Base-by-base conservation (phyloP, 2,888 invertebrate genomes). In the Disparrhopalites patrizii region DNA sequence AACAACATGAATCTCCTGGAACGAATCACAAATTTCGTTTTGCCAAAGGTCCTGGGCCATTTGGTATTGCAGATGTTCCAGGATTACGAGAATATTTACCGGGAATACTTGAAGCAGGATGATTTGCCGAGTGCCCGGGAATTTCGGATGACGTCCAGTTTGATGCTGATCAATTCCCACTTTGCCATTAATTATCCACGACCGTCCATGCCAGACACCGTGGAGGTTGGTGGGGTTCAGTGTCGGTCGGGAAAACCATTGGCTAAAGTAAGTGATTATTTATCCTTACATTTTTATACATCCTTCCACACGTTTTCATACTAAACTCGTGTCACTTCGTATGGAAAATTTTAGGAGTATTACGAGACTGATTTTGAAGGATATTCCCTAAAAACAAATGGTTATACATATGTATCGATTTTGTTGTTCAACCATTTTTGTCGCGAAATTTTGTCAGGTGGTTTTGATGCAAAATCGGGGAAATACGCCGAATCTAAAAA, bases 211-310 rank as follows among this genome's bases (percentile, higher is more conserved):
- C 76, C 76, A 2, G 68, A 73, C 25, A 69, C 75, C 13, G 67
- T 76, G 30, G 76, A 76, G 60, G 70, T 76, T n/a, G 76, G 76
- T 8, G 75, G 75, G 7, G 68, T 76, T 66, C 76, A 77, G 58
- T 76, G 76, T 65, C 56, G 69, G 23, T 68, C 71, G 5, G 51
- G 70, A 0, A 69, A 68, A 27, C 70, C 73, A 3, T 57, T 76
- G 30, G 67, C 73, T 1, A 58, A 74, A 68, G 76, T 77, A 62
- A 43, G n/a, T 5, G n/a, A 43, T 43, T 38, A 13, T 13, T 38
- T 38, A 38, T 38, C 15, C n/a, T n/a, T n/a, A n/a, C n/a, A n/a
- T n/a, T n/a, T n/a, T n/a, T n/a, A n/a, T n/a, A n/a, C n/a, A n/a
- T n/a, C n/a, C n/a, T n/a, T n/a, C n/a, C n/a, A n/a, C n/a, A n/a